Base-by-base conservation (phyloP, 2,113 vertebrate genomes). In the Rousettus leschenaultii region DNA sequence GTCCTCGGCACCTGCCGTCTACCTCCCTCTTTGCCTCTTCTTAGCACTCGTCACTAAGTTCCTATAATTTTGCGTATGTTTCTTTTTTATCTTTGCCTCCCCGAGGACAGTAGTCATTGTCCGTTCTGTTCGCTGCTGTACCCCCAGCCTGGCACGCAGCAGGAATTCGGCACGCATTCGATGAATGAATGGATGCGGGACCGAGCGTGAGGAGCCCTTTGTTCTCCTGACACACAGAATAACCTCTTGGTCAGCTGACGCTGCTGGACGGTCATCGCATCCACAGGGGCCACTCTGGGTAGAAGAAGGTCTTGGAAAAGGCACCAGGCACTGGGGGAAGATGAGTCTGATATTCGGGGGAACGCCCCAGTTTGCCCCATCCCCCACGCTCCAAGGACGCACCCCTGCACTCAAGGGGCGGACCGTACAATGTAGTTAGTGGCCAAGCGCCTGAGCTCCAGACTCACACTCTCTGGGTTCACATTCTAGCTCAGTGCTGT, bases 371-470 rank as follows among this genome's bases (percentile, higher is more conserved):
- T 55, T 40, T 12, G 2, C 18, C n/a, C 65, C 57, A n/a, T 7
- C 48, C 82, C 85, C 38, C 51, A 65, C 18, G 28, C 40, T 14
- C 14, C 35, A 33, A 55, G 3, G 7, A 19, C 30, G 14, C 26
- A 30, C 21, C 24, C 63, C 3, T 3, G 24, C 1, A 2, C 9
- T 48, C 73, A 30, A n/a, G 51, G 26, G 38, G 43, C 16, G 1
- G 12, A 24, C 0, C 6, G 10, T 1, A n/a, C 11, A 35, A 63
- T 6, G 35, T 2, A 26, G 35, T 6, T 2, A 21, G 35, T 9
- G 3, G 38, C 57, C 43, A 35, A 33, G 10, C 21, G 38, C 4
- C 5, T 2, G 3, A 4, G 18, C 26, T 8, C n/a, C 55, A 53
- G 63, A 35, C 40, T 22, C 83, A 12, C 40, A 12, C 0, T 13